Percentiles rank a stretch among this genome's conserved stretches.
These are phyloP conservation scores for Lepetodrilus schrolli DNA, from an alignment of 2,888 invertebrate genomes.

Conservation along the genomic window DNA sequence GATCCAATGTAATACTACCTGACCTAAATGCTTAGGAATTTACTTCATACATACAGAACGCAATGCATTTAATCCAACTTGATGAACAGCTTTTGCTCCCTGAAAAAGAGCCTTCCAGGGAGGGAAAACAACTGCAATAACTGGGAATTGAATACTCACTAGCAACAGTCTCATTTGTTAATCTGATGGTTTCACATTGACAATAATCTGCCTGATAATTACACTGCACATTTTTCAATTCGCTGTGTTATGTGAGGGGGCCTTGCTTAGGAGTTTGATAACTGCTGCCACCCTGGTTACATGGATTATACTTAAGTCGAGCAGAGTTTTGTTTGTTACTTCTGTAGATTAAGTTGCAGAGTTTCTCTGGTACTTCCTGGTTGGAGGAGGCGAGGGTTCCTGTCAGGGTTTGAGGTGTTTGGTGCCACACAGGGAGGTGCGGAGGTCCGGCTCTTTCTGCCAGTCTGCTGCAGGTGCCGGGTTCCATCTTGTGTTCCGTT, in stretches of 20 bases:
- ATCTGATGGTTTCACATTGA: background rate
- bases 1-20: background rate
- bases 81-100: background rate
- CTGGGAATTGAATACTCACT: constrained; percentile 16
- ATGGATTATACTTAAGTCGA: constrained; percentile 12
- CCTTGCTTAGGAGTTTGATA: background rate
- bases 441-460: too few species aligned
- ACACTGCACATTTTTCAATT: background rate
- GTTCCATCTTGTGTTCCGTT: too few species aligned
- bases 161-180: background rate
- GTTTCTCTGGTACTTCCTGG: constrained; percentile 15
- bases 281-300: constrained; percentile 16
- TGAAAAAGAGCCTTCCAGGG: background rate
- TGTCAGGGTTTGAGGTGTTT: background rate
- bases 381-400: background rate
- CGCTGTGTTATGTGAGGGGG: background rate
- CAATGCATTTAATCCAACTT: background rate
- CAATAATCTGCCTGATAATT: constrained; percentile 14
- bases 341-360: constrained; percentile 19
- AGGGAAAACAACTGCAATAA: constrained; percentile 20
- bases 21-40: background rate
- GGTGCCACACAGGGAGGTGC: constrained; percentile 14
- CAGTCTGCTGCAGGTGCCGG: too few species aligned
- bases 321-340: constrained; percentile 22
- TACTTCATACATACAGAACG: background rate